Evolutionary conservation across 2,888 invertebrate species (phyloP), one percentile per base, ranked within the genome.

Genomic region (Pristionchus fissidentatus): DNA sequence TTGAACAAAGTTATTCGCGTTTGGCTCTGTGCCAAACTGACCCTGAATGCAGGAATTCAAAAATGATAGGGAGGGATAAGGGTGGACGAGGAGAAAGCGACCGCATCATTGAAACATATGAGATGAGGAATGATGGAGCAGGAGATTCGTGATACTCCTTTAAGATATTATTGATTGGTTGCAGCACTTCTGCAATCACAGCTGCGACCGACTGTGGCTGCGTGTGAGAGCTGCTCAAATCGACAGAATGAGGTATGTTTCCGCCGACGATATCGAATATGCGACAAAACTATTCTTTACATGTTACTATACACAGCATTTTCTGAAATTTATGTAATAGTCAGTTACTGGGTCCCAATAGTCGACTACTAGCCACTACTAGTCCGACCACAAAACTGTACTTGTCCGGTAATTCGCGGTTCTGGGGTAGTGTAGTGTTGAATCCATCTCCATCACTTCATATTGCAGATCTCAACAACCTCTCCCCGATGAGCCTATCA

Each of bases 171-270:
- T 2, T 26, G 5, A 22, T 57, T 57, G 7, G 3, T 81, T 87
- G 78, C 75, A 88, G 88, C 60, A 86, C 41, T 91, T 88, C 85
- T 91, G 91, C 84, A 91, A 91, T 80, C 85, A 86, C 77, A 86
- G 87, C 81, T 85, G 88, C n/a, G 85, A 86, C 66, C 83, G 83
- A 57, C 84, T 90, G n/a, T 90, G 90, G 90, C 83, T 82, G 41
- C 83, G 84, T 13, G 89, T 90, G 19, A 85, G 90, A 73, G 87
- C 85, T 26, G 87, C 88, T 2, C 90, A 90, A 84, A 84, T 88
- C 15, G 84, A 84, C 22, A 32, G 81, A 66, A 77, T 75, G 81
- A 73, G 73, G 84, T 80, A 4, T 1, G 35, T 1, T 8, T 5
- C 13, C 32, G 2, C 32, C 29, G n/a, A 26, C 8, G 15, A 60